Evolutionary conservation across 2,888 invertebrate species (phyloP), one percentile per base, ranked within the genome.

Genomic region (Dynastes tityus): DNA sequence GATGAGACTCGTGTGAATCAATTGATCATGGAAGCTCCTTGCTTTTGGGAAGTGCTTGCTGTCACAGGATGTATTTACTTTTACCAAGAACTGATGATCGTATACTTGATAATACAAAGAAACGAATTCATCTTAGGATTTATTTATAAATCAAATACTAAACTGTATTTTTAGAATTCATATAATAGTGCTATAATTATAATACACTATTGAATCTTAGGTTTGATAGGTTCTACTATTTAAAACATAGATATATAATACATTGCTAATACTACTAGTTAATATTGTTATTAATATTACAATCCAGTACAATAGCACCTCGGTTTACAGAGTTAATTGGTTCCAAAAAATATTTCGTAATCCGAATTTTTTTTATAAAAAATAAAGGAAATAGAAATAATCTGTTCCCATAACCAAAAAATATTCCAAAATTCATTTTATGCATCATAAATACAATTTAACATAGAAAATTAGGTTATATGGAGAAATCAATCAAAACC

Each of bases 1-100:
- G 82, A 81, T 76, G 80, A 77, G 81, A 79, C 67, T 70, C 79
- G 82, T 82, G 83, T 81, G 83, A 83, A 83, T 81, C 76, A 77
- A 79, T 77, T 77, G 79, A 78, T 78, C 68, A 73, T 65, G 73
- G 61, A 74, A 45, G 61, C 61, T 74, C 55, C 61, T 68, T 51
- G 53, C 49, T 68, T 22, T 22, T 68, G 68, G 68, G 68, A 68
- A 68, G 68, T 68, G 68, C 29, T 68, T 51, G 27, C 51, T 51
- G 68, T 49, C 27, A 13, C 68, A 68, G 68, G 68, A 68, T 13
- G 29, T 49, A 68, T 68, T 51, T 32, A 68, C 68, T 68, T 51
- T 68, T 68, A 68, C 68, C 29, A 51, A 49, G 68, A 68, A 68
- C 27, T 68, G 51, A 22, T 68, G 51, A 11, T 49, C 55, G 55